Percentiles rank a stretch among this genome's conserved stretches.
Conservation (phyloP, 2,113 vertebrate species). For the Dunckerocampus dactyliophorus region DNA sequence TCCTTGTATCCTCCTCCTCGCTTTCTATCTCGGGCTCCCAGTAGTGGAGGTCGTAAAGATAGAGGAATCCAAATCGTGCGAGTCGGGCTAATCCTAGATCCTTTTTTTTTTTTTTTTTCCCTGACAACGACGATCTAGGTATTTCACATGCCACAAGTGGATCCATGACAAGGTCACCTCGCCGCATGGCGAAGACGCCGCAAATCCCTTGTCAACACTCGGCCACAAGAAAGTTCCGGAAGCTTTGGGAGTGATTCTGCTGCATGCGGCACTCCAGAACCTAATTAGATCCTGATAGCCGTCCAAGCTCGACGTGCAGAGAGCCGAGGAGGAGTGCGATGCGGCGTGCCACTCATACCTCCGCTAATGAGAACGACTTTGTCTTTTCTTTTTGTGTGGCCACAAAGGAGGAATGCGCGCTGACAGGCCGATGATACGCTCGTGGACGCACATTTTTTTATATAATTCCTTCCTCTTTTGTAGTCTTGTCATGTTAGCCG, state of each 20-base stretch:
- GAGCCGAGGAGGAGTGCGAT: slow-evolving; percentile 12
- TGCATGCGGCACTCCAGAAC: not conserved
- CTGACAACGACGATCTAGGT: slow-evolving; percentile 43
- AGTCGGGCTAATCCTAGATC: slow-evolving; percentile 36
- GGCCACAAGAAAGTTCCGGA: not conserved
- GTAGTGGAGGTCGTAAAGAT: slow-evolving; percentile 56
- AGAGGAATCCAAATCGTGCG: slow-evolving; percentile 21
- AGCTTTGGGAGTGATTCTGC: not conserved
- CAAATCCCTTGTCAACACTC: slow-evolving; percentile 44
- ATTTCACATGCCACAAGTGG: slow-evolving; percentile 38
- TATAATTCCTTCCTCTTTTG: slow-evolving; percentile 4
- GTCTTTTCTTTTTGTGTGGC: slow-evolving; percentile 12
- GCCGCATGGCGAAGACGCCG: slow-evolving; percentile 20
- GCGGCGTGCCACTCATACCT: slow-evolving; percentile 23
- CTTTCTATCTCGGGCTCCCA: slow-evolving; percentile 32
- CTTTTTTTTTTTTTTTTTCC: slow-evolving; percentile 25
- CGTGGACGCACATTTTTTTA: slow-evolving; percentile 21
- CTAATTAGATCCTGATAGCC: slow-evolving; percentile 24
- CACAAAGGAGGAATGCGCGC: slow-evolving; percentile 8
- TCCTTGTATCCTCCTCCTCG: slow-evolving; percentile 48
- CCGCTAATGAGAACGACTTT: slow-evolving; percentile 34
- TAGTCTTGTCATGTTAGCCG: slow-evolving; percentile 25
- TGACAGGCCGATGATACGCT: slow-evolving; percentile 15
- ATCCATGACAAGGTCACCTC: slow-evolving; percentile 63
- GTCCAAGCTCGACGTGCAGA: slow-evolving; percentile 6